A percentile compares a stretch with the other conserved stretches of the same genome.
Conservation (phyloP, 2,888 invertebrate genomes). For the Macrophya annulata region DNA sequence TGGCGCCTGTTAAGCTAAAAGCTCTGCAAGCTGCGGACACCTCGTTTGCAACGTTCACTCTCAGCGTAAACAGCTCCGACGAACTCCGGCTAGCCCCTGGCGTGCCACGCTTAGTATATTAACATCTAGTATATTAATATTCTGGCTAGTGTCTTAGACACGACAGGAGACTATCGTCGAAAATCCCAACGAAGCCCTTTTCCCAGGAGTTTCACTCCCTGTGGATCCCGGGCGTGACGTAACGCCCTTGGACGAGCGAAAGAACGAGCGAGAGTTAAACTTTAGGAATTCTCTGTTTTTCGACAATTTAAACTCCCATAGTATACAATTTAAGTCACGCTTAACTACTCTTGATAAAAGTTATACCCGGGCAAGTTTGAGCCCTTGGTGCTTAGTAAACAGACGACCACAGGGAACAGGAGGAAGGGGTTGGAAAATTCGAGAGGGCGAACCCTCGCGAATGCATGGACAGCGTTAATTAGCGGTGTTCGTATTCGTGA, state of each 20-base stretch:
- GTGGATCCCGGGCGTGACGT: neutral
- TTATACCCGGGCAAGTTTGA: neutral
- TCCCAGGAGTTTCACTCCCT: neutral
- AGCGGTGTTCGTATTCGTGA: slow-evolving; percentile 47
- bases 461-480: slow-evolving; percentile 49
- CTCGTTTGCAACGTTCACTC: slow-evolving; percentile 46
- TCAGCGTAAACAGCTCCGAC: slow-evolving; percentile 31
- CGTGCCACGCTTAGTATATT: slow-evolving; percentile 41
- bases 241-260: neutral
- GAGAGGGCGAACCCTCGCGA: slow-evolving; percentile 23
- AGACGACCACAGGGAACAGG: neutral
- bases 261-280: neutral
- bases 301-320: slow-evolving; percentile 20
- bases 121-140: slow-evolving; percentile 36
- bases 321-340: slow-evolving; percentile 26
- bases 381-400: slow-evolving; percentile 9
- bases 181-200: neutral
- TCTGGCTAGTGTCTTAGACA: slow-evolving; percentile 33
- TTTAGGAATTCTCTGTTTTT: slow-evolving; percentile 8
- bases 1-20: slow-evolving; percentile 49
- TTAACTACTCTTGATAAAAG: slow-evolving; percentile 39
- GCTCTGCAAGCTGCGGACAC: slow-evolving; percentile 54
- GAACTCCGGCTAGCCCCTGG: slow-evolving; percentile 17
- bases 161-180: slow-evolving; percentile 13
- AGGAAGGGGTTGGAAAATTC: neutral